Evolutionary conservation across 1,140 invertebrate species (phyloP), one percentile per base, ranked within the genome.

Genomic region (Ylistrum balloti): DNA sequence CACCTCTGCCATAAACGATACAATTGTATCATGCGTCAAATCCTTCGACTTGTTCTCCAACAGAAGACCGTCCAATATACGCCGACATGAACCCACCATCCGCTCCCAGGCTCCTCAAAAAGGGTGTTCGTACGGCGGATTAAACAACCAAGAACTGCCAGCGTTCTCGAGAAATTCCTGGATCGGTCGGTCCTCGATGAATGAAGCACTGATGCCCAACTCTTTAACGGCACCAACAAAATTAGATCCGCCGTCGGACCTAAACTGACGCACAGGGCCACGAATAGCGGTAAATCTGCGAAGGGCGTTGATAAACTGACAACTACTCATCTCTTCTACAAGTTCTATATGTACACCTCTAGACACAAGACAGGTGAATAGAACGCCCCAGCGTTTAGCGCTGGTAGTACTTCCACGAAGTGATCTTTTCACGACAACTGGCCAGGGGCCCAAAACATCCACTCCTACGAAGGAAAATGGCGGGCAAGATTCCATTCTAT

Each of bases 291-390:
- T 88, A 56, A 93, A 93, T 17, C 91, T 35, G 33, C 92, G n/a
- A 13, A 93, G 33, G n/a, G 93, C 92, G 85, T 94, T 94, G 35
- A 94, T 93, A 87, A 93, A 94, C n/a, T 87, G 33, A 32, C 89
- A 93, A 34, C 90, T 88, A 32, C 38, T 89, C 90, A 94, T 89
- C 22, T 91, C 88, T 34, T 93, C 92, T 17, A 94, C 38, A n/a
- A 94, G 86, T 85, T 94, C 91, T 86, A 94, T 92, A 89, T 94
- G 92, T 5, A 94, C 87, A 9, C 89, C 91, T 38, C 92, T 85
- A 5, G 48, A 88, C 22, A 45, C 33, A 38, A 93, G 22, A 86
- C 93, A 94, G 20, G 92, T 93, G 89, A 94, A 93, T 7, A 94
- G 33, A 20, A 92, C 56, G 32, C 88, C 93, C 93, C 91, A 94